Base-by-base conservation (phyloP, 2,113 vertebrate genomes). In the Poecile atricapillus region DNA sequence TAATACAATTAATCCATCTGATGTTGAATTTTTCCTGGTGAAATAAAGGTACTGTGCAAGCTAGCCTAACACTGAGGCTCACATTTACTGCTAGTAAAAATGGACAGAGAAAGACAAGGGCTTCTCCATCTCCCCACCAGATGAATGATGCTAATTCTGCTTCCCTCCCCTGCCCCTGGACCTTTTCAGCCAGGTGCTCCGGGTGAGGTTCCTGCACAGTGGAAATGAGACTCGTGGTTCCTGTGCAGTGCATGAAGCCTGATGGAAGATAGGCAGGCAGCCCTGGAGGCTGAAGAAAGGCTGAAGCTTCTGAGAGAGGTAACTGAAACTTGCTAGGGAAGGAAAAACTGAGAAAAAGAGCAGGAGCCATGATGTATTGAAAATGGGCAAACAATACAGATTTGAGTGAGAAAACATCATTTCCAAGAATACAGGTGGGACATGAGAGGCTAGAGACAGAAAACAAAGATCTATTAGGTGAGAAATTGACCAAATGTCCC, bases 141-240 rank as follows among this genome's bases (percentile, higher is more conserved):
- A 47, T 2, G 6, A 64, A 35, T 13, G 11, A 46, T n/a, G 50
- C 4, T 7, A 25, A n/a, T 10, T 9, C 4, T 39, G 1, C 15
- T 64, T 68, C 39, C 12, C 7, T 60, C 3, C 7, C 9, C 7
- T 9, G 2, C 5, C 17, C 9, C 21, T 52, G 27, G 52, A 14
- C 47, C 25, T 41, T 39, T 60, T 21, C 31, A 53, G 7, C 15
- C 8, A 20, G 8, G 18, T 58, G 21, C 22, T 24, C 22, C 55
- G 49, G 11, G 18, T 70, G 55, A 15, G 58, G 3, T 2, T 79
- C 28, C 44, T 64, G 17, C 21, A 71, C 2, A 24, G 39, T 21
- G 18, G 30, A 52, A 76, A 41, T 1, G 2, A 70, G 5, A 47
- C 8, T 65, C 1, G 1, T 14, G 49, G 39, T 4, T 60, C 16